Evolutionary conservation across 2,888 invertebrate species (phyloP), one percentile per base, ranked within the genome.

Genomic region (Coecobrya sp.): DNA sequence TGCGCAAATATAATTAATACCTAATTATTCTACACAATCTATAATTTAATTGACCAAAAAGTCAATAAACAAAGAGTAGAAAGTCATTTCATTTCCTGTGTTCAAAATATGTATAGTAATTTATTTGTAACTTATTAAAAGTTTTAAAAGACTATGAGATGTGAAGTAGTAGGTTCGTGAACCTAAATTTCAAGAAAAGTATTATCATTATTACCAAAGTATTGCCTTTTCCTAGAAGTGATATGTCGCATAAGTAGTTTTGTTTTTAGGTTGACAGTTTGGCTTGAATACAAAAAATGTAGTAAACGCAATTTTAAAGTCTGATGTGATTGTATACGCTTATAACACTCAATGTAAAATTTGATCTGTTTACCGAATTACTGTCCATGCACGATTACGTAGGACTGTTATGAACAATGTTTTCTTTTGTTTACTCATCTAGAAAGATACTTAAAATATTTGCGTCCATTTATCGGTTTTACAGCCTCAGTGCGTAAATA

Each of bases 291-390:
- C 13, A 49, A 55, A 55, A 55, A 0, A n/a, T n/a, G 55, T 55
- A 55, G 19, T 55, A 55, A 55, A 13, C 16, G 45, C 16, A 62
- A 84, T 84, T 84, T 36, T 52, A 30, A 84, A 84, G 84, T 84
- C 84, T 84, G 84, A 84, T 84, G 84, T 55, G 81, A 84, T 84
- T 42, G 81, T 55, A 84, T 84, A 84, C 84, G 84, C 84, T 84
- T 84, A 84, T 22, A 45, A 45, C 45, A 45, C 42, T 45, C 76
- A 45, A 19, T 13, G 10, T 2, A 49, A 30, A 7, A 16, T 70
- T 30, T 76, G 76, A 76, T 76, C 22, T 49, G 49, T 76, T 76
- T 13, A 45, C 42, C 42, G 68, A 55, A 55, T 55, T 68, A 55
- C 42, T 68, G 19, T 19, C 19, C 59, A 19, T 70, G n/a, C 10